Conservation (phyloP, 53 echinoderm and acorn worm species). For the Patiria pectinifera region DNA sequence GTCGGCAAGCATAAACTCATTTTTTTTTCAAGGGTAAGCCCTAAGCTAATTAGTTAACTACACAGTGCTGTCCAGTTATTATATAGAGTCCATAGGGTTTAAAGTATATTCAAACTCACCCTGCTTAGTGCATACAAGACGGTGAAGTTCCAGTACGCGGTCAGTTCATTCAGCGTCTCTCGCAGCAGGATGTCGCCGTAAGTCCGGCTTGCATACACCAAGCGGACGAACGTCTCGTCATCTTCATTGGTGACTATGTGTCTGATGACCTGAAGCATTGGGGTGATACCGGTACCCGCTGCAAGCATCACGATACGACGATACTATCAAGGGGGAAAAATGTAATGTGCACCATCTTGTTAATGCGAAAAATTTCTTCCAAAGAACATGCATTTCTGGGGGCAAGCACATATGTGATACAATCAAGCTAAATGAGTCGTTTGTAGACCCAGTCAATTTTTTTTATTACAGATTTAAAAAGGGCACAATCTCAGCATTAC, state of each 20-base stretch:
- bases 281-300: conserved; percentile 96
- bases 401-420: too few relatives aligned
- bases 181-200: conserved; percentile 81
- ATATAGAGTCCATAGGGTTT: too few relatives aligned
- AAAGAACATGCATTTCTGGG: too few relatives aligned
- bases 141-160: conserved; percentile 87
- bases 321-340: conserved; percentile 49
- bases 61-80: too few relatives aligned
- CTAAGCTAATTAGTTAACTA: too few relatives aligned
- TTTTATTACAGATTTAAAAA: too few relatives aligned
- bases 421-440: too few relatives aligned
- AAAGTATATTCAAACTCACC: conserved; percentile 60
- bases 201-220: conserved; percentile 76
- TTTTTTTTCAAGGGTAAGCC: too few relatives aligned
- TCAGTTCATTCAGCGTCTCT: conserved; percentile 78
- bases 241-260: conserved; percentile 83
- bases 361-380: neutral
- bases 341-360: neutral
- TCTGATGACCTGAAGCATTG: conserved; percentile 87
- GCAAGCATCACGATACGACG: conserved; percentile 77
- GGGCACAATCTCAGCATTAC: too few relatives aligned
- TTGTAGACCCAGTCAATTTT: too few relatives aligned
- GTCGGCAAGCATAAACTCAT: too few relatives aligned
- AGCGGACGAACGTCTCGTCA: conserved; percentile 83
- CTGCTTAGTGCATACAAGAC: conserved; percentile 77